phyloP scores from a whole-genome alignment of 2,888 invertebrate species.

The Rosalia funebris region DNA sequence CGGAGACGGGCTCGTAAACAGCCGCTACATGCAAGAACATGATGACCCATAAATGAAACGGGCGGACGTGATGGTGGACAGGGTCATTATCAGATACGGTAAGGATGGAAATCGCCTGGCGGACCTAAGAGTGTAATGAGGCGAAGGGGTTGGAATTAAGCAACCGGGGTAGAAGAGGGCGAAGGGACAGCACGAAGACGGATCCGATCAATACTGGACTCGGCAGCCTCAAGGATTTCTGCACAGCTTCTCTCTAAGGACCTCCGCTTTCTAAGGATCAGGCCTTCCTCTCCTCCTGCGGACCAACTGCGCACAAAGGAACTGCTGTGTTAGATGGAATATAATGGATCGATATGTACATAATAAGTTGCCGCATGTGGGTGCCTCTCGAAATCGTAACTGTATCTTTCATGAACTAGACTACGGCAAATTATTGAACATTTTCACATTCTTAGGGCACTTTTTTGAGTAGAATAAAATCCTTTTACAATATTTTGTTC shows the following conservation, averaged over 20 bases:
- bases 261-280: constrained; percentile 47
- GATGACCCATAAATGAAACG: constrained; percentile 54
- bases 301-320: constrained; percentile 26
- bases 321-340: constrained; percentile 13
- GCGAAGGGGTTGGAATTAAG: constrained; percentile 61
- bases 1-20: constrained; percentile 38
- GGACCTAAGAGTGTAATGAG: constrained; percentile 63
- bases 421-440: no score
- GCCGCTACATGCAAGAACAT: constrained; percentile 45
- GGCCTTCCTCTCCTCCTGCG: not conserved
- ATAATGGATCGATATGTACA: constrained; percentile 9
- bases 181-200: constrained; percentile 37
- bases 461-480: no score
- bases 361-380: not conserved
- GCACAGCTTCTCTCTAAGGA: constrained; percentile 42
- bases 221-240: constrained; percentile 42
- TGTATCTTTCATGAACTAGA: no score
- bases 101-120: constrained; percentile 60
- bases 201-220: constrained; percentile 40
- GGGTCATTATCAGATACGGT: constrained; percentile 60
- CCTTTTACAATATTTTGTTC: no score
- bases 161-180: constrained; percentile 32
- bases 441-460: no score
- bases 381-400: no score
- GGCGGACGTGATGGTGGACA: constrained; percentile 44